Percentiles rank a stretch among this genome's conserved stretches.
phyloP scores from a whole-genome alignment of 2,113 vertebrate genomes.

The Balaeniceps rex region DNA sequence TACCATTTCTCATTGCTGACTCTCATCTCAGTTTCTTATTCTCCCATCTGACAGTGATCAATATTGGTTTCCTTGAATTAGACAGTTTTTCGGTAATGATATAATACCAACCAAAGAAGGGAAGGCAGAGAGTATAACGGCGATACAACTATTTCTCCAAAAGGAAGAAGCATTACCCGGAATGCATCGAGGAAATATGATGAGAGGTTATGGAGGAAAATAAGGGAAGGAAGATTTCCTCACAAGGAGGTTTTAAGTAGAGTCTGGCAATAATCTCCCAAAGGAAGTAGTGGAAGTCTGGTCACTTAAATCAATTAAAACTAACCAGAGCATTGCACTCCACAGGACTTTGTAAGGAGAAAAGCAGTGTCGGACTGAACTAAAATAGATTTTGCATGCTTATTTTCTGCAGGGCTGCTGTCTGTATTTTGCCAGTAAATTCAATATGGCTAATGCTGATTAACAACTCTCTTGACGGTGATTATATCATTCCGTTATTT shows the following conservation, averaged over 20 bases:
- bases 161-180: not conserved
- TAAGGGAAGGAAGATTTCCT: constrained; percentile 35
- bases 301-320: constrained; percentile 58
- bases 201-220: constrained; percentile 19
- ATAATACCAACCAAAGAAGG: not conserved
- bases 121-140: not conserved
- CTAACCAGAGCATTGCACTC: constrained; percentile 3
- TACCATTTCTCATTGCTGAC: not conserved
- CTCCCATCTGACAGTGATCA: not conserved
- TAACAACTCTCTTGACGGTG: not conserved
- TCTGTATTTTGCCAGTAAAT: not conserved
- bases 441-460: constrained; percentile 48
- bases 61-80: not conserved
- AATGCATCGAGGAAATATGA: not conserved
- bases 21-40: not conserved
- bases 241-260: constrained; percentile 13
- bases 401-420: constrained; percentile 9
- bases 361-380: not conserved
- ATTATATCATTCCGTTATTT: constrained; percentile 1
- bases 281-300: constrained; percentile 59
- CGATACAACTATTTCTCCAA: not conserved
- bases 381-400: constrained; percentile 5
- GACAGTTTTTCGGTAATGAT: not conserved
- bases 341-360: not conserved
- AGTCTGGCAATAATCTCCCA: constrained; percentile 49